Evolutionary conservation across 2,888 invertebrate species (phyloP).

Genomic region (Listrodromus nycthemerus): DNA sequence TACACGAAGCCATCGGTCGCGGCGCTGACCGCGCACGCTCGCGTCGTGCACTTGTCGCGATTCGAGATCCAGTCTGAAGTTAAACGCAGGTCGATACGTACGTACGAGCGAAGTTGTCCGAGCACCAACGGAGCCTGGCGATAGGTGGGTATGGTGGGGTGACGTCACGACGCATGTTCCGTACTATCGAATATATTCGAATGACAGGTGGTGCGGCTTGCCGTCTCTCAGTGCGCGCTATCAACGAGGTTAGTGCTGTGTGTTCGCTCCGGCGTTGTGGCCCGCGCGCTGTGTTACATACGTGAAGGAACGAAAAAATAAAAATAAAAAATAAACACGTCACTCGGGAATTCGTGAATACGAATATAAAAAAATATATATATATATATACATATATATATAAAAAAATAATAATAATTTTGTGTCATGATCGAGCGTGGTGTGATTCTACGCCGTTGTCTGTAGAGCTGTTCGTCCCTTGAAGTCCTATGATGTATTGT

Average conservation of each 20-base stretch:
- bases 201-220: constrained; percentile 82
- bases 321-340: neutral
- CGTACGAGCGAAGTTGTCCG: constrained; percentile 45
- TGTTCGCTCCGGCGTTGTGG: constrained; percentile 22
- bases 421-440: constrained; percentile 79
- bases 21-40: neutral
- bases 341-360: constrained; percentile 19
- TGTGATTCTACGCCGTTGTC: constrained; percentile 73
- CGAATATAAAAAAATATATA: constrained; percentile 9
- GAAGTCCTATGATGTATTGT: constrained; percentile 80
- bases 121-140: constrained; percentile 30
- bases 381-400: constrained; percentile 10
- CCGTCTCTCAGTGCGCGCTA: constrained; percentile 61
- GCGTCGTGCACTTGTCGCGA: constrained; percentile 15
- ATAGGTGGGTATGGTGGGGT: constrained; percentile 65
- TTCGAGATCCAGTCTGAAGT: constrained; percentile 46
- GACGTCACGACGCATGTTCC: constrained; percentile 80
- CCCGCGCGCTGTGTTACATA: constrained; percentile 9
- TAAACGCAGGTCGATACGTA: constrained; percentile 20
- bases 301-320: neutral
- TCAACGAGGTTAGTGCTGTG: constrained; percentile 57
- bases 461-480: constrained; percentile 76
- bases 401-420: constrained; percentile 18
- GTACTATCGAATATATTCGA: constrained; percentile 80
- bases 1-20: neutral